A percentile compares a stretch with the other conserved stretches of the same genome.
Evolutionary conservation across 2,113 vertebrate species (phyloP).

Genomic region (Poecilia latipinna): DNA sequence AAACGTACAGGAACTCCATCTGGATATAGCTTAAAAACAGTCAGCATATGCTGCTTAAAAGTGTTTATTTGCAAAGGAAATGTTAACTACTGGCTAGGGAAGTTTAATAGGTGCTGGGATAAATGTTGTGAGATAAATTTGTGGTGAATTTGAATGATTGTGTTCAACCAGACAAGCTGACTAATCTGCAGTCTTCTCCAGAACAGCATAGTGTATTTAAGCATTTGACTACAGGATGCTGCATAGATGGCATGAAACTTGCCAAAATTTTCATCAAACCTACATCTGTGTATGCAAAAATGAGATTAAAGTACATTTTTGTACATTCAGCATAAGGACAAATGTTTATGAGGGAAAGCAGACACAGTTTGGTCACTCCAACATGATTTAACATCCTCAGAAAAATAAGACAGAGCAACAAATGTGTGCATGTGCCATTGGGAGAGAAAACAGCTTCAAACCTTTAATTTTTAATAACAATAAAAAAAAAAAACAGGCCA

Average conservation of each 20-base stretch:
- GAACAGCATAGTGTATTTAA: not conserved
- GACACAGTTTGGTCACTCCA: not conserved
- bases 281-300: not conserved
- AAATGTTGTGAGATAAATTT: not conserved
- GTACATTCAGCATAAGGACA: not conserved
- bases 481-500: not conserved
- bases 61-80: too few relatives aligned
- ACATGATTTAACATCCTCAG: too few relatives aligned
- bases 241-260: not conserved
- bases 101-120: not conserved
- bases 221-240: not conserved
- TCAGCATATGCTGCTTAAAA: too few relatives aligned
- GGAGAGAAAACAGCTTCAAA: not conserved
- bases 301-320: not conserved
- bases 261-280: not conserved
- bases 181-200: not conserved
- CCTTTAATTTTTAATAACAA: not conserved
- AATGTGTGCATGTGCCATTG: too few relatives aligned
- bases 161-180: not conserved
- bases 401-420: too few relatives aligned
- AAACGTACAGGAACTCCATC: not conserved
- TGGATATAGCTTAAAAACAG: not conserved
- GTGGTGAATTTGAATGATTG: not conserved
- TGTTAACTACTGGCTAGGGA: too few relatives aligned
- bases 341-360: not conserved